Conservation (phyloP, 2,113 vertebrate genomes). For the Hydrochoerus hydrochaeris region DNA sequence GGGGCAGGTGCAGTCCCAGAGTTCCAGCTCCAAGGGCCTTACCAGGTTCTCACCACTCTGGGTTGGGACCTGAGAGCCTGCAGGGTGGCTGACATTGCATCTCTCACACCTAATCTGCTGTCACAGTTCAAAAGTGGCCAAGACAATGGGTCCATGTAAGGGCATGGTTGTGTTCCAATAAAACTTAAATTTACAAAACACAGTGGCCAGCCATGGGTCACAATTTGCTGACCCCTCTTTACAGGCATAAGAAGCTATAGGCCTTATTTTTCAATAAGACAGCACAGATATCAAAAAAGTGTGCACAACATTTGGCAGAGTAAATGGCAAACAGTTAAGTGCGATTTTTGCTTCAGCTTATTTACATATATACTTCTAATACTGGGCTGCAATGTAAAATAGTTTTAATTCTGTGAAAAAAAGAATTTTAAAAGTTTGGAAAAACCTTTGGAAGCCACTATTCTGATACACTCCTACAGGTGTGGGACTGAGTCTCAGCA, state of each 20-base stretch:
- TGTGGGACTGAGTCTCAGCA: not conserved
- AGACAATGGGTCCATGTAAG: not conserved
- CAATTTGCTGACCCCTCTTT: not conserved
- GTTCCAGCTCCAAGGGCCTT: not conserved
- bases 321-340: not conserved
- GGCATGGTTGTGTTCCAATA: not conserved
- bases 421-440: not conserved
- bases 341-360: not conserved
- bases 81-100: not conserved
- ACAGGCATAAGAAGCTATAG: not conserved
- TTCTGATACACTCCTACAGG: not conserved
- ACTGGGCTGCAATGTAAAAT: not conserved
- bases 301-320: not conserved
- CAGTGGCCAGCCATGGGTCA: not conserved
- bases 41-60: not conserved
- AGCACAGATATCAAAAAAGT: not conserved
- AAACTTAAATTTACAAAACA: not conserved
- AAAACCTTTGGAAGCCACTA: not conserved
- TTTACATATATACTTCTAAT: not conserved
- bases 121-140: not conserved
- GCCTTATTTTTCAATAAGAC: slow-evolving; percentile 6
- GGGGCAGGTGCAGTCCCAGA: not conserved
- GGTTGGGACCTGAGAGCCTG: not conserved
- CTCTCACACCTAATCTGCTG: not conserved
- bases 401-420: not conserved